Evolutionary conservation across 2,113 vertebrate genomes (phyloP), one percentile per base, ranked within the genome.

Genomic region (Astatotilapia flaviijosephi): DNA sequence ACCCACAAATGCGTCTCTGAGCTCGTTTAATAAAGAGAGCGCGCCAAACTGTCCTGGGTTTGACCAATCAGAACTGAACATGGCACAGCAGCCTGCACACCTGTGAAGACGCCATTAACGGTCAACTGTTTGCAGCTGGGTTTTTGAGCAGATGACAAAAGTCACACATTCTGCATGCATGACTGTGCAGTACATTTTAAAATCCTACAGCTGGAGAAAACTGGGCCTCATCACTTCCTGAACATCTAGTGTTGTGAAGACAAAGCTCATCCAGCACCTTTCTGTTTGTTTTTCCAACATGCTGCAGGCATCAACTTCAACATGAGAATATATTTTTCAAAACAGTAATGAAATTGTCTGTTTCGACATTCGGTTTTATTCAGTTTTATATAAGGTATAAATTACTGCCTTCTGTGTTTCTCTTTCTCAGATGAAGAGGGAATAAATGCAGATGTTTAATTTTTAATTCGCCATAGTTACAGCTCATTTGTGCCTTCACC

Each of bases 381-480:
- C 42, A 5, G 70, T 0, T 75, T 2, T 45, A 7, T 45, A 28
- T 26, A 2, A 42, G n/a, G 23, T 11, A 17, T 1, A 47, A 28
- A 0, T 47, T 0, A 5, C 1, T 68, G 4, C 6, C 5, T 54
- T 42, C 10, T 11, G 37, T n/a, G 9, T 13, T 42, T 19, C 14
- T 73, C 5, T 83, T 3, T 49, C 31, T 54, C n/a, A 2, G 0
- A 12, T 85, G 14, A 1, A 62, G 55, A 17, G 49, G 3, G 47
- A 49, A 7, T 14, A 62, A 47, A 82, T 23, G 17, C 26, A 65
- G 12, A 62, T 8, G 45, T 62, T 82, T 2, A 4, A 60, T 15
- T 0, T 35, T 49, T 82, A 9, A 49, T 62, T 62, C 14, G 56
- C 60, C 4, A 9, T 2, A 49, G 31, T 12, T 68, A 0, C 17